Evolutionary conservation across 2,888 invertebrate species (phyloP), one percentile per base, ranked within the genome.

Genomic region (Griposia aprilina): DNA sequence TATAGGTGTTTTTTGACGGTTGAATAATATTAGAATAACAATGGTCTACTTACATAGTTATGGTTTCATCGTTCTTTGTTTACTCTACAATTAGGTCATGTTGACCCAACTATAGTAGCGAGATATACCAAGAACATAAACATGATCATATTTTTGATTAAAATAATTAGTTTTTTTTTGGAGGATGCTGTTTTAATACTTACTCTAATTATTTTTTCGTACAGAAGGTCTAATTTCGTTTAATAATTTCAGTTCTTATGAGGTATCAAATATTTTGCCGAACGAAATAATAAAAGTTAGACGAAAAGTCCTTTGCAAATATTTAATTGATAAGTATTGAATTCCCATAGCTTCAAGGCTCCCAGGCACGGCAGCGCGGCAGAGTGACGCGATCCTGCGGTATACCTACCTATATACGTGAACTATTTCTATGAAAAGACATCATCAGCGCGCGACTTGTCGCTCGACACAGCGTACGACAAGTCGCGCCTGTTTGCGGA

Each of bases 21-120:
- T 63, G 41, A 63, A 57, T 68, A 68, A 62, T 62, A 78, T 79
- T 52, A 69, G 15, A 62, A 69, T 23, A 65, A 79, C 57, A 80
- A 79, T n/a, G 41, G n/a, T 41, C 41, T 41, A 41, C 41, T 50
- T 50, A 50, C 57, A 30, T 59, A 52, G 71, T 45, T 66, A 63
- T 45, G 50, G 63, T 30, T 80, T 65, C 45, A 45, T 50, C n/a
- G 41, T 50, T 50, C n/a, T 59, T 65, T 65, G 30, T 78, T 57
- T 13, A 50, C 8, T 1, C 6, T 11, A 78, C 20, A 78, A 67
- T 78, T 78, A 7, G 45, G 26, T 41, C 13, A 17, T 55, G 36
- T 78, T n/a, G 11, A 52, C 13, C 30, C 23, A n/a, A 20, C 23
- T 75, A 52, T 52, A 26, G 55, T 48, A 48, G 15, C 20, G 45